phyloP scores from a whole-genome alignment of 2,888 invertebrate species.

The Brachypterus glaber region DNA sequence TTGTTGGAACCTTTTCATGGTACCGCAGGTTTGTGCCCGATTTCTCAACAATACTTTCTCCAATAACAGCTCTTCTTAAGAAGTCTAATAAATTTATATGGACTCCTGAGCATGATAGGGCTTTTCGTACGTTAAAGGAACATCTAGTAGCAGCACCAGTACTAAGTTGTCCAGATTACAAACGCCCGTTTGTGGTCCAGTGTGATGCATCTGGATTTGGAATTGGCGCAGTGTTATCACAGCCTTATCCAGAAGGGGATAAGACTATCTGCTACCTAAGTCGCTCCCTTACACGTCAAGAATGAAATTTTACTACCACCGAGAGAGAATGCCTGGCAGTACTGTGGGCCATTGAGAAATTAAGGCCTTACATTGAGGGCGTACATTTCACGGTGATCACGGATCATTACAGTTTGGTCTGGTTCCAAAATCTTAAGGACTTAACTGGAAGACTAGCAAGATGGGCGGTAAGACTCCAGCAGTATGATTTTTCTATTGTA shows the following conservation, averaged over 20 bases:
- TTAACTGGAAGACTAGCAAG: conserved; percentile 11
- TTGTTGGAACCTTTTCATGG: conserved; percentile 15
- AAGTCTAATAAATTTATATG: conserved; percentile 11
- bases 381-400: conserved; percentile 12
- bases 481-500: conserved; percentile 13
- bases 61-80: conserved; percentile 4
- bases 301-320: conserved; percentile 14
- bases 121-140: conserved; percentile 14
- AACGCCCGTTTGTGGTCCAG: conserved; percentile 16
- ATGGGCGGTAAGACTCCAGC: conserved; percentile 14
- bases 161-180: conserved; percentile 18
- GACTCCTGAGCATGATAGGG: conserved; percentile 8
- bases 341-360: conserved; percentile 13
- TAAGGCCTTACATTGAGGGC: conserved; percentile 11
- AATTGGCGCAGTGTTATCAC: conserved; percentile 15
- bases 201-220: too few relatives aligned
- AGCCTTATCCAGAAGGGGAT: conserved; percentile 10
- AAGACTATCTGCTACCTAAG: conserved; percentile 13
- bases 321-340: too few relatives aligned
- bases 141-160: conserved; percentile 15
- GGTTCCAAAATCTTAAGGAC: conserved; percentile 15
- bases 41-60: conserved; percentile 12
- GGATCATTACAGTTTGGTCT: conserved; percentile 14
- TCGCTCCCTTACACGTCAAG: conserved; percentile 10
- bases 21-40: conserved; percentile 13